Conservation (phyloP, 2,113 vertebrate species). For the Philantomba maxwellii region DNA sequence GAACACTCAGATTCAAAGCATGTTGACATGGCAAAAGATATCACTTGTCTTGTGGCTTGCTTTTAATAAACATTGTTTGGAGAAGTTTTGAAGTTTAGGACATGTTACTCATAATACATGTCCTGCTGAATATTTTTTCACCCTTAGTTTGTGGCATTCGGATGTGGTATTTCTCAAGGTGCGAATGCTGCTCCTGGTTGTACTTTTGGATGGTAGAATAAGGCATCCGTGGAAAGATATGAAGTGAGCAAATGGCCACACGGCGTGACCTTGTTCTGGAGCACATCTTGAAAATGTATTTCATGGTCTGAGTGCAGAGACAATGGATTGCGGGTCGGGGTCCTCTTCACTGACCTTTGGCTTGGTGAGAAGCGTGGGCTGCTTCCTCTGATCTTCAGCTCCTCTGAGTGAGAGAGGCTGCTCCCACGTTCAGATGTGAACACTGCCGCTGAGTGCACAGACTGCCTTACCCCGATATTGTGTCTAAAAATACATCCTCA, state of each 20-base stretch:
- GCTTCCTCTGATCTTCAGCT: not conserved
- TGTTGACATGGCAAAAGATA: not conserved
- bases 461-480: conserved; percentile 27
- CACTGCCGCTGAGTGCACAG: not conserved
- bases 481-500: conserved; percentile 61
- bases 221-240: not conserved
- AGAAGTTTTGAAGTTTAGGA: not conserved
- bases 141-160: not conserved
- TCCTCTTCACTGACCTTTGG: conserved; percentile 8
- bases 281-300: conserved; percentile 33
- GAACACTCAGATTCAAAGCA: not conserved
- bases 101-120: not conserved
- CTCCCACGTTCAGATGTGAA: not conserved
- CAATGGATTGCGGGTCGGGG: not conserved
- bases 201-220: not conserved
- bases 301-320: not conserved
- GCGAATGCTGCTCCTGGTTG: not conserved
- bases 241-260: not conserved
- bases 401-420: not conserved
- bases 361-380: not conserved
- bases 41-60: not conserved
- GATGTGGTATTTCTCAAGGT: not conserved
- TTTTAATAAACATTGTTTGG: not conserved
- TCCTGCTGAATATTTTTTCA: not conserved
- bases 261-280: not conserved